These are phyloP conservation scores for Caenorhabditis auriculariae DNA, from an alignment of 2,888 invertebrate genomes.

Conservation along the genomic window DNA sequence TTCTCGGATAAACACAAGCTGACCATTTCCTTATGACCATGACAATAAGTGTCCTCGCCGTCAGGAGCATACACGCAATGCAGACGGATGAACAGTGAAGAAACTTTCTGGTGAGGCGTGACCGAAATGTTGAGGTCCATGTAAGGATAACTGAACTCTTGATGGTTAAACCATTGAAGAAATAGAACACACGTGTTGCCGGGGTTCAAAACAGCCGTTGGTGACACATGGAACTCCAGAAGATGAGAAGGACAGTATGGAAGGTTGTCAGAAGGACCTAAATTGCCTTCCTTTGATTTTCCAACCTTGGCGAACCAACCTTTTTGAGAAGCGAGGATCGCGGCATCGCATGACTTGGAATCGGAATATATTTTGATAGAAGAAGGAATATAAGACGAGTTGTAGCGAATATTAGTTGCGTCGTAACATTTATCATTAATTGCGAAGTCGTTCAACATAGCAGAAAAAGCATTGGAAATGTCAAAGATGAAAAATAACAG, in stretches of 20 bases:
- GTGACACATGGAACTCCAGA: conserved; percentile 10
- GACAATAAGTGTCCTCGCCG: conserved; percentile 47
- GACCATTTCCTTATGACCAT: conserved; percentile 17
- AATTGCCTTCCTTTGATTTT: too few relatives aligned
- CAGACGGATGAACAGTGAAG: conserved; percentile 33
- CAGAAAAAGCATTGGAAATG: conserved; percentile 2
- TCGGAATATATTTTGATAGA: not conserved
- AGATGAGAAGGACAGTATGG: conserved; percentile 22
- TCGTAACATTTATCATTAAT: too few relatives aligned
- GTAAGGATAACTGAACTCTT: conserved; percentile 41
- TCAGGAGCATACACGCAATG: conserved; percentile 46
- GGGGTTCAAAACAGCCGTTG: conserved; percentile 3
- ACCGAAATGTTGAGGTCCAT: conserved; percentile 40
- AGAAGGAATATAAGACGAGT: conserved; percentile 4
- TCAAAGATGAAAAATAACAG: conserved; percentile 4
- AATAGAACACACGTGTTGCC: not conserved
- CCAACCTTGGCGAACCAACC: too few relatives aligned
- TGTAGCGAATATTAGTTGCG: conserved; percentile 7
- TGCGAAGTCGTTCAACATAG: too few relatives aligned
- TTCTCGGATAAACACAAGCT: not conserved
- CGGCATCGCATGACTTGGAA: not conserved
- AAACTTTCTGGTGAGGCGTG: conserved; percentile 13
- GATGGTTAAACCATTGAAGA: not conserved
- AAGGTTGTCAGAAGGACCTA: not conserved
- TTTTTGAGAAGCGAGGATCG: not conserved